Evolutionary conservation across 1,140 invertebrate species (phyloP).

Genomic region (Ceratina japonica): DNA sequence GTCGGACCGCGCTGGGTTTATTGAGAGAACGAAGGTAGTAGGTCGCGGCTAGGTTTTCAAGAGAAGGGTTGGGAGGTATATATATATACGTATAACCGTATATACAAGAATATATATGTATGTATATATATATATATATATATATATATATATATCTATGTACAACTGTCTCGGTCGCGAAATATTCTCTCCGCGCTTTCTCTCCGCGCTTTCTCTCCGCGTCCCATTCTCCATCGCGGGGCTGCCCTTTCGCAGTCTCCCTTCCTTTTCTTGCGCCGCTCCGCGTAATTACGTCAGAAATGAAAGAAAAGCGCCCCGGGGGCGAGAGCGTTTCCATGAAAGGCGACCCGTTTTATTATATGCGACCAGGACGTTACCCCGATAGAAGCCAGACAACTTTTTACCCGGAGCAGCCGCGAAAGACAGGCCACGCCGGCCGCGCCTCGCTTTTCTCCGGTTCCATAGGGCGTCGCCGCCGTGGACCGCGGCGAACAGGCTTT

Average conservation of each 20-base stretch:
- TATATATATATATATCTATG: background rate
- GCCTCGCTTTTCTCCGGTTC: conserved; percentile 27
- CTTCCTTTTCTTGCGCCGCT: conserved; percentile 55
- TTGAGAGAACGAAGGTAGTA: conserved; percentile 49
- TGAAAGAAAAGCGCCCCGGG: conserved; percentile 67
- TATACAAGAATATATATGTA: too few species aligned
- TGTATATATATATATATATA: too few species aligned
- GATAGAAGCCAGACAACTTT: conserved; percentile 55
- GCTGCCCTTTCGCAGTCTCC: conserved; percentile 44
- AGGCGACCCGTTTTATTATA: conserved; percentile 65
- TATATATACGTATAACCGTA: too few species aligned
- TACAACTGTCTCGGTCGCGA: conserved; percentile 38
- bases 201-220: conserved; percentile 16
- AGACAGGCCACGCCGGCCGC: conserved; percentile 27
- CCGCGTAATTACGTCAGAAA: conserved; percentile 68
- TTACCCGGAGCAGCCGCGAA: conserved; percentile 45
- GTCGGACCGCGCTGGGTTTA: conserved; percentile 23
- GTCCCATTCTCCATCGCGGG: conserved; percentile 24
- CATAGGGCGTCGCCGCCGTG: background rate
- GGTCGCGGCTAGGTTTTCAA: conserved; percentile 30
- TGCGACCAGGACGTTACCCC: conserved; percentile 55
- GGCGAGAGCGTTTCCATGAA: conserved; percentile 57
- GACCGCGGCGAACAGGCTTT: background rate
- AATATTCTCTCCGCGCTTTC: conserved; percentile 28
- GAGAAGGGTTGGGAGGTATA: background rate